phyloP scores from a whole-genome alignment of 2,113 vertebrate genomes.

The Dermatemys mawii region DNA sequence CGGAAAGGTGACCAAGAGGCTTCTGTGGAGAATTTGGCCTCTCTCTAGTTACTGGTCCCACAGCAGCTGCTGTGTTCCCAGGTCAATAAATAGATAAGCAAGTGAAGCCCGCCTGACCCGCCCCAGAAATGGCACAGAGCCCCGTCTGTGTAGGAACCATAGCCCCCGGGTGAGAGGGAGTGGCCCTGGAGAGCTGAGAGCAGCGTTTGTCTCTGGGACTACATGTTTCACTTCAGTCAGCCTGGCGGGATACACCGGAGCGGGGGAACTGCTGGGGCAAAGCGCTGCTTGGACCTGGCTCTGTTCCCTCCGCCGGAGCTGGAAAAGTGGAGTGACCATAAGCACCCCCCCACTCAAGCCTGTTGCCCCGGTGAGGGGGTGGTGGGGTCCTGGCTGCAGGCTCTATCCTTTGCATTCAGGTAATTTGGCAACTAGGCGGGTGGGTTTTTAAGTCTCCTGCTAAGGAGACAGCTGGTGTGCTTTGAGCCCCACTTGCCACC shows the following conservation, averaged over 20 bases:
- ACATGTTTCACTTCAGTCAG: neutral
- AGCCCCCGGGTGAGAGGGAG: neutral
- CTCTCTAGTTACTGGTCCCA: neutral
- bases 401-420: neutral
- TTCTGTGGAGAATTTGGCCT: slow-evolving; percentile 8
- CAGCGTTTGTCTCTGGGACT: neutral
- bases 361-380: neutral
- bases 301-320: neutral
- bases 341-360: too few species aligned
- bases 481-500: neutral
- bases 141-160: neutral
- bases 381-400: neutral
- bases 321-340: neutral
- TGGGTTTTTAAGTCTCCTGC: neutral
- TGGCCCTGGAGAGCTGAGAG: neutral
- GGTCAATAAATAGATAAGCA: neutral
- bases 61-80: neutral
- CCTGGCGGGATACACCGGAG: neutral
- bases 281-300: neutral
- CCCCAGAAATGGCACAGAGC: neutral
- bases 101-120: neutral
- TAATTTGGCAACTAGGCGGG: neutral
- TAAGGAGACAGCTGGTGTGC: neutral
- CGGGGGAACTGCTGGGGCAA: neutral
- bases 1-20: neutral